Percentiles rank a stretch among this genome's conserved stretches.
Conservation (phyloP, 2,888 invertebrate genomes). For the Exephanes ischioxanthus region DNA sequence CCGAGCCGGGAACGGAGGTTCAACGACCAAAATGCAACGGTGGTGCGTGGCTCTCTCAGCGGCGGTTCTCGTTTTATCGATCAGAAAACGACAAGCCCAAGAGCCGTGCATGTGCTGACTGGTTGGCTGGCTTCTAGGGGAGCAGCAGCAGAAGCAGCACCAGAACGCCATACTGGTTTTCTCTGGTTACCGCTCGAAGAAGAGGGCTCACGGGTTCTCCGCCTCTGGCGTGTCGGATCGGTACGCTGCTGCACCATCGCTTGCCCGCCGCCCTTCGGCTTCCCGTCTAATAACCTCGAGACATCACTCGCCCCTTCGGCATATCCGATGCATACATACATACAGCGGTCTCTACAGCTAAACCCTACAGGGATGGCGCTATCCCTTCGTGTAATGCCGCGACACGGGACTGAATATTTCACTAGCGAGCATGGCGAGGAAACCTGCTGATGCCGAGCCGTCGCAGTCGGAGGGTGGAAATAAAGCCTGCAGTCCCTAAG, state of each 20-base stretch:
- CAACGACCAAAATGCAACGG: conserved; percentile 79
- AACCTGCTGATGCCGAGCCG: conserved; percentile 22
- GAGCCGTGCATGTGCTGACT: conserved; percentile 59
- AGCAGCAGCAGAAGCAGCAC: conserved; percentile 19
- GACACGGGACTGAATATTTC: conserved; percentile 45
- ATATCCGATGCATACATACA: neutral
- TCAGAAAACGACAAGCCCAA: conserved; percentile 59
- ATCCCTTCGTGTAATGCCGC: conserved; percentile 34
- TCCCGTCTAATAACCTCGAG: conserved; percentile 43
- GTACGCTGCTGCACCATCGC: conserved; percentile 13
- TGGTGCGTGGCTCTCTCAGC: conserved; percentile 48
- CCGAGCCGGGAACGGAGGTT: conserved; percentile 65
- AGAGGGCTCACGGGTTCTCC: conserved; percentile 41
- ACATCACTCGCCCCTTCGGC: conserved; percentile 19
- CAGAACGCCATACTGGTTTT: conserved; percentile 59
- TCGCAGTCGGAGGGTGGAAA: conserved; percentile 31
- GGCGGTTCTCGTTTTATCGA: conserved; percentile 68
- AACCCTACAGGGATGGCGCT: conserved; percentile 13
- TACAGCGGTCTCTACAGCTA: neutral
- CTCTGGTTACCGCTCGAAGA: conserved; percentile 37
- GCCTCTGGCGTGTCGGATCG: conserved; percentile 39
- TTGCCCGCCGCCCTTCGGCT: conserved; percentile 22
- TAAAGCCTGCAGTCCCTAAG: neutral
- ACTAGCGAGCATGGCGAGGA: conserved; percentile 26
- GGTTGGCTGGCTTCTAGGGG: conserved; percentile 56